phyloP scores from a whole-genome alignment of 2,113 vertebrate species.

The Ovibos moschatus region DNA sequence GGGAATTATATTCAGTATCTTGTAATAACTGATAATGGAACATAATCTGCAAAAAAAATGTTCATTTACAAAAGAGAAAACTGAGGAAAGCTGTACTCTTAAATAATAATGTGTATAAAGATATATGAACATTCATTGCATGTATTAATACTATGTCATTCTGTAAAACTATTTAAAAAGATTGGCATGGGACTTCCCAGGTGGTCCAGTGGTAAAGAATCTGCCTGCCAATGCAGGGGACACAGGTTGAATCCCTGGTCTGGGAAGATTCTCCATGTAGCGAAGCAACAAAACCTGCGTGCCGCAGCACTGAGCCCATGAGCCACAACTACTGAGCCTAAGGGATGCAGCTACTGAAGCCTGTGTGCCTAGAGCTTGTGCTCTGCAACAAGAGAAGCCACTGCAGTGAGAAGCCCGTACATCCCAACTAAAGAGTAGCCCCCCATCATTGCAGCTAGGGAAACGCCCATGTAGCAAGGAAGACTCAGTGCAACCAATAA shows the following conservation, averaged over 20 bases:
- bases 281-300: fast-evolving
- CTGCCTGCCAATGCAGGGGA: neutral
- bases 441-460: too few species aligned
- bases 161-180: neutral
- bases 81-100: neutral
- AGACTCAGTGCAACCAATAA: too few species aligned
- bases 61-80: neutral
- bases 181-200: neutral
- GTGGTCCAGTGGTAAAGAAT: neutral
- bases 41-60: neutral
- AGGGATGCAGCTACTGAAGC: neutral
- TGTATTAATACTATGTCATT: neutral
- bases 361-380: neutral
- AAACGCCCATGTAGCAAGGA: too few species aligned
- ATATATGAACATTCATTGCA: neutral
- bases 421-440: neutral
- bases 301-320: too few species aligned
- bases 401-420: fast-evolving
- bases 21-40: neutral
- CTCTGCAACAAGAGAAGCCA: neutral
- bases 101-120: neutral
- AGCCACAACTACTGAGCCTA: neutral
- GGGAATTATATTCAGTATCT: neutral
- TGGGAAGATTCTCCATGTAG: neutral
- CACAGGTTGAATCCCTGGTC: neutral